These are phyloP conservation scores for Drosophila subsilvestris DNA, from an alignment of 2,888 invertebrate genomes.

Conservation along the genomic window DNA sequence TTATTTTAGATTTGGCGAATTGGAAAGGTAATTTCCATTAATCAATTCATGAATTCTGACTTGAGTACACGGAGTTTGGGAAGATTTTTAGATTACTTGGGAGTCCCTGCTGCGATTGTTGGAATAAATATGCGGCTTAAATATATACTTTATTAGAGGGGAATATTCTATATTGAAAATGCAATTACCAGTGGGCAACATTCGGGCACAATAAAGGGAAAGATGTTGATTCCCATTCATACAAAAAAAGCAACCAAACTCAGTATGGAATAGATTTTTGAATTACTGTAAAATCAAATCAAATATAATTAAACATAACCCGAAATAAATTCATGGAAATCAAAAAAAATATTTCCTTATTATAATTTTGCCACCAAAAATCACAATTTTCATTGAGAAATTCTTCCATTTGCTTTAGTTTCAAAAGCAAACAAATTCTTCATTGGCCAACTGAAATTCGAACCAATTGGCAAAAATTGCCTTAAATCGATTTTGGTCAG, in stretches of 20 bases:
- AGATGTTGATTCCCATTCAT: neutral
- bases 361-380: neutral
- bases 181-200: neutral
- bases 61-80: neutral
- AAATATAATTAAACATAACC: neutral
- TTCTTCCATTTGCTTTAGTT: neutral
- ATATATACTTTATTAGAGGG: neutral
- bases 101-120: neutral
- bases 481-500: slow-evolving; percentile 31
- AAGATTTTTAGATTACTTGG: neutral
- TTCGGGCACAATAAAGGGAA: neutral
- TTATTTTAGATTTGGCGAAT: neutral
- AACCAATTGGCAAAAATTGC: slow-evolving; percentile 36
- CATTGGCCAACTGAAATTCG: slow-evolving; percentile 32
- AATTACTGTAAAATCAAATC: too few relatives aligned
- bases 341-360: neutral
- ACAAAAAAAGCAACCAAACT: neutral
- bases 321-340: neutral
- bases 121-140: neutral
- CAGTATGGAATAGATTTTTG: neutral
- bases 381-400: neutral
- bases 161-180: rapidly evolving
- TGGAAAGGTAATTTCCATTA: neutral
- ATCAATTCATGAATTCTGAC: neutral
- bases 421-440: neutral